Evolutionary conservation across 2,888 invertebrate species (phyloP).

Genomic region (Priocnemis perturbator): DNA sequence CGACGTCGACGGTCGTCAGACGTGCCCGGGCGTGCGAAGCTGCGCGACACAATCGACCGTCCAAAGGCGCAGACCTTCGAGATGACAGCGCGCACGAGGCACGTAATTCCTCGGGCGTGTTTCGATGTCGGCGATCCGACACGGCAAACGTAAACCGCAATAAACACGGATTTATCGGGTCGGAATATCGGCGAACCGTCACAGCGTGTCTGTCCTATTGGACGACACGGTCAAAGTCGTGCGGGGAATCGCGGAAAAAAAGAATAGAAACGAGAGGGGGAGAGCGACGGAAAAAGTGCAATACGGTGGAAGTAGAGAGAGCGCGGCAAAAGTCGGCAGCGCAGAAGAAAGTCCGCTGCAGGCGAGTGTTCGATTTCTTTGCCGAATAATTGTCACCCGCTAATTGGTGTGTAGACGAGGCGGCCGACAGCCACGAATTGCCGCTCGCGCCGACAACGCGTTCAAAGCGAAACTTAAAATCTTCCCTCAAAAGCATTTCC

Average conservation of each 20-base stretch:
- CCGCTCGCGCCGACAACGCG: background rate
- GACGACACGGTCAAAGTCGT: background rate
- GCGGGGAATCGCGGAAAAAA: slow-evolving; percentile 6
- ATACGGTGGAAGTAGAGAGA: background rate
- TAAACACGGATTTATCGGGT: slow-evolving; percentile 30
- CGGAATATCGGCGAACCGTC: slow-evolving; percentile 5
- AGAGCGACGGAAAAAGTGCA: background rate
- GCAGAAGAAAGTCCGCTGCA: no score
- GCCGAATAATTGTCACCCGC: no score
- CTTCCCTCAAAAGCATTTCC: no score
- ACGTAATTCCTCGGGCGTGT: slow-evolving; percentile 14
- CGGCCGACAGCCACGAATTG: no score
- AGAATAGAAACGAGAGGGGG: background rate
- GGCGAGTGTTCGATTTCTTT: no score
- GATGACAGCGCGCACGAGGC: background rate
- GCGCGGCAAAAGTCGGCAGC: no score
- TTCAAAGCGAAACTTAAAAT: no score
- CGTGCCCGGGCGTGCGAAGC: no score
- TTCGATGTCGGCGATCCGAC: slow-evolving; percentile 24
- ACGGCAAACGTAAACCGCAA: slow-evolving; percentile 29
- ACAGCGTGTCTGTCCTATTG: slow-evolving; percentile 3
- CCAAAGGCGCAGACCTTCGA: background rate
- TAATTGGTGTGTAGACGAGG: no score
- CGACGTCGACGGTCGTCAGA: no score
- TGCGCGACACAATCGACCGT: no score